Base-by-base conservation (phyloP, 2,113 vertebrate genomes). In the Chinchilla lanigera region DNA sequence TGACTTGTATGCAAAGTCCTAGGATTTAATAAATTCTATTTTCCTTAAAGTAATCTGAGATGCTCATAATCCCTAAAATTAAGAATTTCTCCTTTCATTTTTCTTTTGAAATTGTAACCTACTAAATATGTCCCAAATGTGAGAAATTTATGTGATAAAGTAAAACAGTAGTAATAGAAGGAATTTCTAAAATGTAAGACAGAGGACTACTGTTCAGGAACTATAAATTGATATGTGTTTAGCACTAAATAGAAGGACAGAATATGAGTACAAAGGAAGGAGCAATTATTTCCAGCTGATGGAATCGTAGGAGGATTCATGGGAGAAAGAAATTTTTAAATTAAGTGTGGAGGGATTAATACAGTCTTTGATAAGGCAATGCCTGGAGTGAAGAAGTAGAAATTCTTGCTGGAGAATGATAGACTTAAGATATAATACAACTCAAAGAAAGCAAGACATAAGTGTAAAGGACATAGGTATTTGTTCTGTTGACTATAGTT, bases 91-190 rank as follows among this genome's bases (percentile, higher is more conserved):
- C 24, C 50, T 60, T n/a, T 75, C 20, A 47, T 47, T 28, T 60
- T 60, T 47, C 4, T 94, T 86, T 85, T 13, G 7, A 67, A 92
- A 65, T 4, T 3, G 9, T 35, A 73, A 92, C 80, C 50, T 86
- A 6, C 26, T 65, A 58, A 92, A 3, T 9, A 10, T 52, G 69
- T 83, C 38, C 82, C 56, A 38, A n/a, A 1, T 35, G 1, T 5
- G 67, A 12, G 47, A 20, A 58, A 28, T 28, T n/a, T 60, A 50
- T 9, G 0, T 92, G 41, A 60, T 73, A 20, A 14, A 20, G 14
- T 56, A 58, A 61, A 38, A 16, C 14, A 1, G 24, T 47, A 2
- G 3, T 0, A 35, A 17, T 17, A 19, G 5, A 85, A 10, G 3
- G 33, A 19, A 69, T 47, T 67, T 56, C 1, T 28, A 30, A 67